phyloP scores from a whole-genome alignment of 2,888 invertebrate genomes.

The Dryadula phaetusa region DNA sequence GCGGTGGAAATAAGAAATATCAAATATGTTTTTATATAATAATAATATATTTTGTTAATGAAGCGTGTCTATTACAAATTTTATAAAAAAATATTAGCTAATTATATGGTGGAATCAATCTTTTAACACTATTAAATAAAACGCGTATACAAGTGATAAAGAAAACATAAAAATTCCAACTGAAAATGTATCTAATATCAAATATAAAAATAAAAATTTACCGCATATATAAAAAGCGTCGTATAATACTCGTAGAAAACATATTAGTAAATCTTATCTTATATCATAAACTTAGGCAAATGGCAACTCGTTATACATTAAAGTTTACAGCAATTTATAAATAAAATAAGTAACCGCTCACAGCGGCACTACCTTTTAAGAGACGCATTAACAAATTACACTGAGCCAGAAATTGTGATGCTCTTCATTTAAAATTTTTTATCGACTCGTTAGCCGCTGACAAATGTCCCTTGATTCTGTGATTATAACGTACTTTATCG shows the following conservation, averaged over 20 bases:
- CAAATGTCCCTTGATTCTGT: conserved; percentile 72
- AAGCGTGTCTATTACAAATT: background rate
- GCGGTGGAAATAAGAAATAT: conserved; percentile 55
- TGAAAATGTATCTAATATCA: conserved; percentile 2
- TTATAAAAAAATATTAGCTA: background rate
- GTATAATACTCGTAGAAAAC: conserved; percentile 19
- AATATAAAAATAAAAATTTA: conserved; percentile 1
- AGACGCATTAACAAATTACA: conserved; percentile 70
- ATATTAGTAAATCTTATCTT: conserved; percentile 68
- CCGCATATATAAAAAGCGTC: conserved; percentile 15
- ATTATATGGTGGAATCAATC: background rate
- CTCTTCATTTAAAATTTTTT: conserved; percentile 74
- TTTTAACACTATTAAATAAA: background rate
- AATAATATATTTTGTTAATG: background rate
- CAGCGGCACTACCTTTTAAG: conserved; percentile 66
- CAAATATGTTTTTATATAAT: conserved; percentile 47
- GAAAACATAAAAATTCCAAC: background rate
- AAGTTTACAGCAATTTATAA: conserved; percentile 66
- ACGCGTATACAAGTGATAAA: background rate
- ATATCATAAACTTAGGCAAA: conserved; percentile 70
- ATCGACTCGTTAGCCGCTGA: conserved; percentile 76
- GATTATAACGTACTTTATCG: conserved; percentile 76
- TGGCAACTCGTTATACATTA: conserved; percentile 67
- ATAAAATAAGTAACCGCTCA: conserved; percentile 50
- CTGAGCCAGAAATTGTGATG: conserved; percentile 67